Evolutionary conservation across 2,888 invertebrate genomes (phyloP), one percentile per base, ranked within the genome.

Genomic region (Oconnorella tubifera): DNA sequence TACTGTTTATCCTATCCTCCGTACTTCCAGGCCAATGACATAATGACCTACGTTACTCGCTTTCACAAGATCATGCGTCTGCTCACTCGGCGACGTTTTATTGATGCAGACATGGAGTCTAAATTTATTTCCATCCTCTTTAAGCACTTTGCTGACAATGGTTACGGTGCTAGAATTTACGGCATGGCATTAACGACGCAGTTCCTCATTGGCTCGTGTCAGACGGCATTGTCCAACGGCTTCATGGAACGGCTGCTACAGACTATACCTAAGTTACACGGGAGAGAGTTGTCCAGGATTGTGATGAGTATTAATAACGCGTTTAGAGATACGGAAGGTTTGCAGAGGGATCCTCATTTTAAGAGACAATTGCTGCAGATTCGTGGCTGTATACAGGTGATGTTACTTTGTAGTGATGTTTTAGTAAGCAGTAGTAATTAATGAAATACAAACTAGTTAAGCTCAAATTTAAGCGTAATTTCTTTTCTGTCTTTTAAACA

Each of bases 61-160:
- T 72, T 71, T 51, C 59, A 60, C 40, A 71, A 70, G 63, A 65
- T 74, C 48, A 49, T 71, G 10, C 61, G 68, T 10, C 67, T 73
- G 31, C 61, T 74, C 27, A 56, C 53, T 6, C 58, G 61, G n/a
- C 58, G 66, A 50, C 57, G 55, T 23, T 65, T 68, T 27, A 51
- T 55, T 31, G 64, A 69, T 56, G 53, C 53, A 19, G 65, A 64
- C 1, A 62, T 69, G 53, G 63, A 71, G 60, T 48, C 55, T 1
- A 33, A 59, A 25, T 64, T 72, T 40, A 56, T 51, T 14, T 60
- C 68, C 56, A 58, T 49, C 19, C 62, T 73, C 6, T 56, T 70
- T 6, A 62, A 64, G 10, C 28, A 65, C 28, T 25, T 65, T 23
- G 65, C 61, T n/a, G 33, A 31, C 14, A 14, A 28, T 10, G 10